Conservation (phyloP, 1,140 invertebrate genomes). For the Fopius arisanus region DNA sequence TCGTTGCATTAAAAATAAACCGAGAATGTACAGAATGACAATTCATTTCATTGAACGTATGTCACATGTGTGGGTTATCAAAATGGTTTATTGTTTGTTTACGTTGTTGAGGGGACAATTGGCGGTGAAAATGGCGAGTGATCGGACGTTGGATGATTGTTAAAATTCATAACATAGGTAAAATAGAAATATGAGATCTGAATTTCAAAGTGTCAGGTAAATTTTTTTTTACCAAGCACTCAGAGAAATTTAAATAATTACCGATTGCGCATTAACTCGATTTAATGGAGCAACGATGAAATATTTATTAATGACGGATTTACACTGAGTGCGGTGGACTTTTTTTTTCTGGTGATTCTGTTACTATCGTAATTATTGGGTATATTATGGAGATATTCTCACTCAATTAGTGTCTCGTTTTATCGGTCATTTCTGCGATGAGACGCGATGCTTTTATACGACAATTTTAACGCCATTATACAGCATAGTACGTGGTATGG, state of each 20-base stretch:
- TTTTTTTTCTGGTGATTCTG: constrained; percentile 5
- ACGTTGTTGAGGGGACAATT: neutral
- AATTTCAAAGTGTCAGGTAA: neutral
- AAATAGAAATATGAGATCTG: too few species aligned
- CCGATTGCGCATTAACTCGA: neutral
- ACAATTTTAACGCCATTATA: constrained; percentile 23
- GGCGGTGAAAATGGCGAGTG: neutral
- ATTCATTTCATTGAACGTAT: neutral
- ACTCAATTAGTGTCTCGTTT: constrained; percentile 54
- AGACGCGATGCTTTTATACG: constrained; percentile 29
- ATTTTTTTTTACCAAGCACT: neutral
- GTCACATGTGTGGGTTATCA: neutral
- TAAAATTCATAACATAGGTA: too few species aligned
- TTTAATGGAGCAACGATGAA: constrained; percentile 18
- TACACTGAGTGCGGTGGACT: neutral
- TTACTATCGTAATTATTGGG: constrained; percentile 36
- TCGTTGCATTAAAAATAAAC: constrained; percentile 6
- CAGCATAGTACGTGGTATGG: neutral
- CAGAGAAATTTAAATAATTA: neutral
- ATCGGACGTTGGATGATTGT: too few species aligned
- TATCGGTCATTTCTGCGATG: constrained; percentile 38
- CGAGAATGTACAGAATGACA: neutral
- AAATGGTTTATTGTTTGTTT: constrained; percentile 5
- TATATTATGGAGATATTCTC: constrained; percentile 49
- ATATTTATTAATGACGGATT: constrained; percentile 15